Conservation (phyloP, 2,113 vertebrate species). For the Oophaga pumilio region DNA sequence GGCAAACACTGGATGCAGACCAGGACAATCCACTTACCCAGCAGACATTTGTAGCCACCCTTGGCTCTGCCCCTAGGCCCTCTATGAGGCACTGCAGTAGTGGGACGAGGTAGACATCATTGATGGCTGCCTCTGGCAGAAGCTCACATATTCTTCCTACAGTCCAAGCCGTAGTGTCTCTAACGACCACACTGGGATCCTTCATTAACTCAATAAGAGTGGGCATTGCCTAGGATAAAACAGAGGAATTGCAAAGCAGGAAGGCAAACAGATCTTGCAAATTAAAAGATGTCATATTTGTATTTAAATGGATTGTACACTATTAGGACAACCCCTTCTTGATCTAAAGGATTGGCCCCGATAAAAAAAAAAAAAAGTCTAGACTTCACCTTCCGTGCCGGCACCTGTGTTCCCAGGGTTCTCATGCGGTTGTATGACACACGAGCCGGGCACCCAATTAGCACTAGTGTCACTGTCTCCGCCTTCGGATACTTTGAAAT, state of each 20-base stretch:
- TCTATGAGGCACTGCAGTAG: conserved; percentile 96
- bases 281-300: too few species aligned
- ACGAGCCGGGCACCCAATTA: too few species aligned
- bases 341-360: too few species aligned
- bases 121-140: conserved; percentile 95
- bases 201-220: conserved; percentile 98
- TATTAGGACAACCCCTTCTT: too few species aligned
- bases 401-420: too few species aligned
- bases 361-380: too few species aligned
- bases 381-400: too few species aligned
- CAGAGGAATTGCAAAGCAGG: background rate
- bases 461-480: too few species aligned
- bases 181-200: conserved; percentile 94
- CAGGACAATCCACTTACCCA: conserved; percentile 78
- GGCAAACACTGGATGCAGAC: background rate
- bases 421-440: too few species aligned
- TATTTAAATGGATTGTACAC: too few species aligned
- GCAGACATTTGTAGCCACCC: conserved; percentile 98
- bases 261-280: background rate
- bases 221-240: conserved; percentile 84
- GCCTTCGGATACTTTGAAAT: too few species aligned
- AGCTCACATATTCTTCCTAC: conserved; percentile 96
- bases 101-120: conserved; percentile 89
- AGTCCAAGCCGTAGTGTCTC: conserved; percentile 97
- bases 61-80: conserved; percentile 91